Evolutionary conservation across 2,797 vertebrate species (phyloP).

Genomic region (Rhabdophis nuchalis): DNA sequence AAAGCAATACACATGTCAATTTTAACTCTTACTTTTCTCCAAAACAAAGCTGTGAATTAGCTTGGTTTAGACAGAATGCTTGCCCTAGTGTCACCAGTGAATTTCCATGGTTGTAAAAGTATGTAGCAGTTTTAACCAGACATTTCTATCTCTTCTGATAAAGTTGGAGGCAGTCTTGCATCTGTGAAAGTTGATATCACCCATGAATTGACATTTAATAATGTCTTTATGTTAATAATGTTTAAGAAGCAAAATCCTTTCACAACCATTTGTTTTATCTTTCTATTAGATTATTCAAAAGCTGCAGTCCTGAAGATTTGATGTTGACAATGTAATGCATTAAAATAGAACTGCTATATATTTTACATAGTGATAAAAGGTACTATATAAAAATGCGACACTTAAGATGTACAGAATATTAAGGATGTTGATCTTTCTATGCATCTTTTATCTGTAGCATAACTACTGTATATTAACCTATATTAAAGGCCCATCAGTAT

Average conservation of each 20-base stretch:
- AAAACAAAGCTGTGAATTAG: not conserved
- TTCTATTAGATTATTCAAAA: not conserved
- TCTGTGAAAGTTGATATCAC: conserved; percentile 33
- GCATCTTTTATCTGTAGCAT: not conserved
- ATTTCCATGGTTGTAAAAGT: not conserved
- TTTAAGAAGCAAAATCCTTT: conserved; percentile 1
- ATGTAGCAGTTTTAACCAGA: not conserved
- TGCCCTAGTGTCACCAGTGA: not conserved
- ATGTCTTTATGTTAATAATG: too few relatives aligned
- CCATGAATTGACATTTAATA: conserved; percentile 12
- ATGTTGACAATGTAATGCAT: not conserved
- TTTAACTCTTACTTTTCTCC: not conserved
- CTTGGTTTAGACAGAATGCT: not conserved
- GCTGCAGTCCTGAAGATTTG: not conserved
- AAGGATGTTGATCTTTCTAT: not conserved
- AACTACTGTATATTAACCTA: not conserved
- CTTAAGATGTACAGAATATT: not conserved
- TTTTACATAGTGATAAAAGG: not conserved
- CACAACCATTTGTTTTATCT: not conserved
- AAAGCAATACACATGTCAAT: not conserved
- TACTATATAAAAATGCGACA: not conserved
- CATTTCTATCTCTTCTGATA: conserved; percentile 42
- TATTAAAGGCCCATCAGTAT: not conserved
- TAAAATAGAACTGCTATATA: not conserved
- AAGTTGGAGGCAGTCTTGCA: conserved; percentile 60